Base-by-base conservation (phyloP, 2,888 invertebrate genomes). In the Anarsia innoxiella region DNA sequence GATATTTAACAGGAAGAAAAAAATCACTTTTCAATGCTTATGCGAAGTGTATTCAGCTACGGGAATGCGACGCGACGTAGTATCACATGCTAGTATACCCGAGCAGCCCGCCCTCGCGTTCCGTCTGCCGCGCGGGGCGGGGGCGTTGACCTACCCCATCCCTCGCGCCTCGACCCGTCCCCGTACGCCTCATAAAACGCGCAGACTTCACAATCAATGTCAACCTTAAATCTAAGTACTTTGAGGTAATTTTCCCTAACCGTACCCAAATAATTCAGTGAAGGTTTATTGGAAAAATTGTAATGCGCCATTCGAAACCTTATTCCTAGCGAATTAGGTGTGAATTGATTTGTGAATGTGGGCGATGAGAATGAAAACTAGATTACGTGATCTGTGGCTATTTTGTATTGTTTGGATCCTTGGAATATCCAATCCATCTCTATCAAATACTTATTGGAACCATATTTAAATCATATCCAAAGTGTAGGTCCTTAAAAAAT, bases 101-200 rank as follows among this genome's bases (percentile, higher is more conserved):
- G n/a, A 19, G 19, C 19, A 19, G n/a, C 19, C 19, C 19, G 19
- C 19, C 8, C 19, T 19, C 42, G 44, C 47, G 41, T 46, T 48
- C 52, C 53, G 53, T 52, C 50, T 49, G 44, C 46, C 47, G 42
- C n/a, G 48, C 46, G 51, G 50, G 42, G 54, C 45, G 53, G 66
- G 71, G 62, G 59, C 74, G 64, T 62, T 75, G 76, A 77, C 77
- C 77, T 76, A n/a, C n/a, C 45, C 40, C 41, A 31, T 58, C 56
- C 58, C 59, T 59, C 49, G 56, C 41, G 49, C 56, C 43, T 52
- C 48, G 52, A 44, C 53, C 44, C 49, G 48, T 23, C 33, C 33
- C 32, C 15, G 13, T 19, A 11, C 5, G 13, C 51, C 48, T 33
- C 26, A 33, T 33, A 46, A 56, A 54, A 59, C 46, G 60, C 46